phyloP scores from a whole-genome alignment of 2,888 invertebrate species.

The Caenorhabditis angaria region DNA sequence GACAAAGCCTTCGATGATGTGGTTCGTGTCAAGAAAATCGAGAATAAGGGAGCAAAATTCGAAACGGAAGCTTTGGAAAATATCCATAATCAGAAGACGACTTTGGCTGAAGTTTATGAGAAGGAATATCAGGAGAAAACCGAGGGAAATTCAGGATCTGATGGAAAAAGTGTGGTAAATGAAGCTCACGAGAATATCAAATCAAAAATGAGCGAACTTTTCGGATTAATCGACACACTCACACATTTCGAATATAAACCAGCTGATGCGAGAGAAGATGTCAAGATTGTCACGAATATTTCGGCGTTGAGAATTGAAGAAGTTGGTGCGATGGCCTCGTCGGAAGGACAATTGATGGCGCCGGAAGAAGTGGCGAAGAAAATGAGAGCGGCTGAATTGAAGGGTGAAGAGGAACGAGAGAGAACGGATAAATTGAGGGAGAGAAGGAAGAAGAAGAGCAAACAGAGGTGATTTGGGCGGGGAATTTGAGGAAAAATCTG shows the following conservation, averaged over 20 bases:
- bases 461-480: constrained; percentile 76
- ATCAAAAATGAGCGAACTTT: constrained; percentile 81
- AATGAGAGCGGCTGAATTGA: constrained; percentile 46
- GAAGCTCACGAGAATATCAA: constrained; percentile 84
- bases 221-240: constrained; percentile 87
- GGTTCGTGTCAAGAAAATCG: constrained; percentile 81
- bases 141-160: constrained; percentile 73
- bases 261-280: constrained; percentile 78
- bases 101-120: constrained; percentile 92
- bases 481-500: not conserved
- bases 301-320: constrained; percentile 93
- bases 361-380: constrained; percentile 67
- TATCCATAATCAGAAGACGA: constrained; percentile 91
- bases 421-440: constrained; percentile 88
- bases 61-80: constrained; percentile 88
- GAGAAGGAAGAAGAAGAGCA: constrained; percentile 85
- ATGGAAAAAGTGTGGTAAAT: constrained; percentile 73
- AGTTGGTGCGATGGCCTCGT: constrained; percentile 84
- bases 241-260: constrained; percentile 95
- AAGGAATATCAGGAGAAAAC: constrained; percentile 75
- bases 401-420: constrained; percentile 82
- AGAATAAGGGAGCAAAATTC: constrained; percentile 84
- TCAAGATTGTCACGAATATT: constrained; percentile 88
- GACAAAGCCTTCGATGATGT: constrained; percentile 92
- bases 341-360: constrained; percentile 62